Evolutionary conservation across 1,140 invertebrate genomes (phyloP).

Genomic region (Nasonia vitripennis): DNA sequence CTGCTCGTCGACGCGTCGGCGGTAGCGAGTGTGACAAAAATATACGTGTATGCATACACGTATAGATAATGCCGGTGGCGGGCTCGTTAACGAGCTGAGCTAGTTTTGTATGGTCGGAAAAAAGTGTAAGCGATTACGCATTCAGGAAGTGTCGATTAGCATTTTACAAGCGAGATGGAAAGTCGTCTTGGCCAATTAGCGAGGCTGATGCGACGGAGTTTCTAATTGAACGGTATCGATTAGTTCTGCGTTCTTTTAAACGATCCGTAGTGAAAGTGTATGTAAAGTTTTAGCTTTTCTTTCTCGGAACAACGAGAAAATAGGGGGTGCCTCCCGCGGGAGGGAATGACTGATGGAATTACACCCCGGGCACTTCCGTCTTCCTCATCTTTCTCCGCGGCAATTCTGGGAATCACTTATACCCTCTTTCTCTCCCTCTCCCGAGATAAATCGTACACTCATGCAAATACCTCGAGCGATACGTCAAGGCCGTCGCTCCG

Average conservation of each 20-base stretch:
- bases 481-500: not conserved
- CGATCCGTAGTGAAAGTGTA: no score
- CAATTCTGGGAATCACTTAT: constrained; percentile 62
- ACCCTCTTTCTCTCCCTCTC: not conserved
- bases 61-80: not conserved
- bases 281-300: no score
- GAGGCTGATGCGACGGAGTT: not conserved
- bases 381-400: constrained; percentile 37
- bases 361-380: constrained; percentile 2
- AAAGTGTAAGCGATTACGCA: not conserved
- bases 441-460: constrained; percentile 61
- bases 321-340: constrained; percentile 55
- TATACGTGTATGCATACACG: not conserved
- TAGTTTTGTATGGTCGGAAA: not conserved
- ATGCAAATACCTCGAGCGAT: constrained; percentile 60
- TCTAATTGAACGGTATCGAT: constrained; percentile 5
- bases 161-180: constrained; percentile 22
- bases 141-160: constrained; percentile 12
- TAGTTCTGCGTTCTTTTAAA: not conserved
- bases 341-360: constrained; percentile 62
- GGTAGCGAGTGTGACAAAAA: not conserved
- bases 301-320: not conserved
- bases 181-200: constrained; percentile 24
- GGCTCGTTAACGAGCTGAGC: not conserved
- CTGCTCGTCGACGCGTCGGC: no score